Base-by-base conservation (phyloP, 2,113 vertebrate genomes). In the Proterorhinus semilunaris region DNA sequence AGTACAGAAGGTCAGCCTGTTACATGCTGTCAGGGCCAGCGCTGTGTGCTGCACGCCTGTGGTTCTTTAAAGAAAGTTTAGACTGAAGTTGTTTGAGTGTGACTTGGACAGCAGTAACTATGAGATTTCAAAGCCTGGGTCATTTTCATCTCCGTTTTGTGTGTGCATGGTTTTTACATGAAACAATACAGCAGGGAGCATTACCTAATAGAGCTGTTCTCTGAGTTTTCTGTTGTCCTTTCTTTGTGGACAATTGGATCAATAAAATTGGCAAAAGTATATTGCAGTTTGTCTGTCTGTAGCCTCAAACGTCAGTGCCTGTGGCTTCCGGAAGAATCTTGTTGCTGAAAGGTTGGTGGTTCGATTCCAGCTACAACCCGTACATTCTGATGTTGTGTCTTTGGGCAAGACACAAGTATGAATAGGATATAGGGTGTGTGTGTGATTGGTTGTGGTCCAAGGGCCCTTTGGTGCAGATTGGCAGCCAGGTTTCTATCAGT, bases 1-100 rank as follows among this genome's bases (percentile, higher is more conserved):
- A 90, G 90, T 90, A 91, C 90, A 90, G 84, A 89, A 89, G 90
- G 88, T 91, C 90, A 89, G 83, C 66, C 88, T 91, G 88, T 82
- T 89, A 87, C 81, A 88, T 83, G 86, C 87, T 88, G 88, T 90
- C 81, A 87, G 85, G 88, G 84, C 87, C 84, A 86, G 74, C 47
- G 87, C 80, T 87, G 80, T 83, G 86, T 84, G 82, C 58, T 63
- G n/a, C 17, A 47, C 44, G 44, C 46, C 13, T 63, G 62, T 48
- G 44, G 55, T 63, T 63, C 46, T 63, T 81, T 75, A 69, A 87
- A 82, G 86, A 91, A 90, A 91, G 85, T 91, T 89, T 79, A 64
- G 69, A 71, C 74, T 78, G 65, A 82, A 90, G 80, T 89, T 88
- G 80, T 75, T 71, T 66, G 75, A 83, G 79, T 79, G 71, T 57